Evolutionary conservation across 2,888 invertebrate genomes (phyloP).

Genomic region (Eristalinus sepulchralis): DNA sequence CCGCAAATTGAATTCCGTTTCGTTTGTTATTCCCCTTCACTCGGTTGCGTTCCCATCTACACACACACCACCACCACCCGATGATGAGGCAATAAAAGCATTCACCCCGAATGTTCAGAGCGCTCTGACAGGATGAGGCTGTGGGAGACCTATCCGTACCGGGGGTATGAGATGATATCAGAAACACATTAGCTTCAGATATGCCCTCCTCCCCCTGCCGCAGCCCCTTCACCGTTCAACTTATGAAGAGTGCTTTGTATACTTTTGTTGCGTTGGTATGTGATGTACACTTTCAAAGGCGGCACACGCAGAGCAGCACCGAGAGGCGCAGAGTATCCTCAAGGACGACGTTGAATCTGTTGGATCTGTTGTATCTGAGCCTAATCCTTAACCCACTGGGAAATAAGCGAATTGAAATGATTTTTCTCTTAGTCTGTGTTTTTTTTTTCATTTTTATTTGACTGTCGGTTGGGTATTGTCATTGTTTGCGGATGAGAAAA

Average conservation of each 20-base stretch:
- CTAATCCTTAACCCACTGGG: conserved; percentile 48
- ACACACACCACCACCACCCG: conserved; percentile 6
- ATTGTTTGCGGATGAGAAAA: conserved; percentile 36
- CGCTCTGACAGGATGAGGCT: conserved; percentile 19
- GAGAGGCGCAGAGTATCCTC: conserved; percentile 10
- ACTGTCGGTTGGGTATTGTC: conserved; percentile 21
- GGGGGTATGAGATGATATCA: conserved; percentile 52
- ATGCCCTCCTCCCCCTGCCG: background rate
- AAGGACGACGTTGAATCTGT: conserved; percentile 22
- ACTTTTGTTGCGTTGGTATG: conserved; percentile 46
- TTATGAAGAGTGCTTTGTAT: background rate
- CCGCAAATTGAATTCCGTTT: conserved; percentile 65
- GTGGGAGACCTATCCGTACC: background rate
- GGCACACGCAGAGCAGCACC: background rate
- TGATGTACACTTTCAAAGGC: conserved; percentile 1
- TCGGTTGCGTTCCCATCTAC: background rate
- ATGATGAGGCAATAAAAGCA: conserved; percentile 61
- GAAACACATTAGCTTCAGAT: conserved; percentile 62
- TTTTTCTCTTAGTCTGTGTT: conserved; percentile 19
- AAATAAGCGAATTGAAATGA: conserved; percentile 52
- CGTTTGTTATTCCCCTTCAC: conserved; percentile 45
- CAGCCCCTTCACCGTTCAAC: background rate
- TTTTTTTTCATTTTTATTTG: background rate
- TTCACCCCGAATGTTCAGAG: conserved; percentile 37
- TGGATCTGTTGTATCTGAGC: conserved; percentile 10